phyloP scores from a whole-genome alignment of 2,797 vertebrate species.

The Enteromius argenteus region DNA sequence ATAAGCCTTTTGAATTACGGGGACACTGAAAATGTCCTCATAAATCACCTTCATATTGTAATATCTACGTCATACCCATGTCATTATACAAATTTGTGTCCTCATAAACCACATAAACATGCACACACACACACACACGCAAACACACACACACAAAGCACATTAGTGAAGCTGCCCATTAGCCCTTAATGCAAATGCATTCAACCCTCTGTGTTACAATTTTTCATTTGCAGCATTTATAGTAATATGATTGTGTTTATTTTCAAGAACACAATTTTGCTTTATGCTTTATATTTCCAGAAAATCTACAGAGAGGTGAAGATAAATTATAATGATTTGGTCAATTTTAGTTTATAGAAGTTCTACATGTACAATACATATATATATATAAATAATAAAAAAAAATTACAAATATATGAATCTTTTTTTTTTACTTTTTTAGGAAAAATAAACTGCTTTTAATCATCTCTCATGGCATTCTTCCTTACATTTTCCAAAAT shows the following conservation, averaged over 20 bases:
- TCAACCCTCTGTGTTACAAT: slow-evolving; percentile 12
- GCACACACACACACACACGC: too few relatives aligned
- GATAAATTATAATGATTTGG: background rate
- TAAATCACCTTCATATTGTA: too few relatives aligned
- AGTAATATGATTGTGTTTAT: background rate
- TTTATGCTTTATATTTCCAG: background rate
- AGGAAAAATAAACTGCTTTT: background rate
- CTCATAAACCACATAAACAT: too few relatives aligned
- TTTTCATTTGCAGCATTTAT: background rate
- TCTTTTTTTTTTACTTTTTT: background rate
- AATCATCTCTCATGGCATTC: background rate
- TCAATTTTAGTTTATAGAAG: background rate
- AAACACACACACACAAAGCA: background rate
- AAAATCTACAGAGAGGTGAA: background rate
- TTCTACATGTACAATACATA: background rate
- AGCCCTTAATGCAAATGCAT: slow-evolving; percentile 17
- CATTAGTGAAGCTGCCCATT: slow-evolving; percentile 21
- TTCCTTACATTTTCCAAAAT: background rate
- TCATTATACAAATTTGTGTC: too few relatives aligned
- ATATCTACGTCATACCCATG: too few relatives aligned
- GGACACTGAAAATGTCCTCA: too few relatives aligned
- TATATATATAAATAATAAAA: too few relatives aligned
- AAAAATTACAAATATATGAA: background rate
- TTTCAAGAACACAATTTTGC: background rate
- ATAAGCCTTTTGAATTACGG: too few relatives aligned